Base-by-base conservation (phyloP, 2,888 invertebrate species). In the Heliothis peltigera region DNA sequence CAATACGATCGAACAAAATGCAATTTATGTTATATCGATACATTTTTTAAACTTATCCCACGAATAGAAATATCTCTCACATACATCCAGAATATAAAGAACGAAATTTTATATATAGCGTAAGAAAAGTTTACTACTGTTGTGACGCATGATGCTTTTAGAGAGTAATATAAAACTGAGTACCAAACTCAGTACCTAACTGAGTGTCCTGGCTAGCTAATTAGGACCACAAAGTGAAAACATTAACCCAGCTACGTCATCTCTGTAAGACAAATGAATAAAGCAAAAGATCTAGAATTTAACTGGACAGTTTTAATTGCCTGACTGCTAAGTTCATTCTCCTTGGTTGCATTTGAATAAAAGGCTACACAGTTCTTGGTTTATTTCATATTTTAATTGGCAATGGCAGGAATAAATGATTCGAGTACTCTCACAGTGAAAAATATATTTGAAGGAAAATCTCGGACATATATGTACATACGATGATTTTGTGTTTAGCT, bases 271-370 rank as follows among this genome's bases (percentile, higher is more conserved):
- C 17, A 48, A 70, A 51, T 70, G 35, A 43, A 35, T 21, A 10
- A n/a, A 64, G 42, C 47, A 56, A 64, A 70, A 10, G 47, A 60
- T 60, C 22, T 68, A 28, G 60, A 68, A 59, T 59, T 51, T n/a
- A 68, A 52, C 4, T 21, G 32, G 28, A 32, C 18, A 44, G 17
- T 42, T 46, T 8, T 21, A 22, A 17, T 35, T 35, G 15, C 15
- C 15, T 35, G 35, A 35, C 15, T 35, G 4, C 15, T n/a, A n/a
- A 15, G 15, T 35, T 4, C 35, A 35, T 35, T 35, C 35, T 35
- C 15, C 35, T 12, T 35, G 35, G 15, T 15, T 35, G 35, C 35
- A 35, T 15, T 35, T 15, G 15, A 15, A 15, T 35, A 35, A 35
- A 1, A 35, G 35, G 35, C 35, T 35, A 35, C 15, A 35, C n/a